Percentiles rank a stretch among this genome's conserved stretches.
phyloP scores from a whole-genome alignment of 2,888 invertebrate species.

The Hofmannophila pseudospretella region DNA sequence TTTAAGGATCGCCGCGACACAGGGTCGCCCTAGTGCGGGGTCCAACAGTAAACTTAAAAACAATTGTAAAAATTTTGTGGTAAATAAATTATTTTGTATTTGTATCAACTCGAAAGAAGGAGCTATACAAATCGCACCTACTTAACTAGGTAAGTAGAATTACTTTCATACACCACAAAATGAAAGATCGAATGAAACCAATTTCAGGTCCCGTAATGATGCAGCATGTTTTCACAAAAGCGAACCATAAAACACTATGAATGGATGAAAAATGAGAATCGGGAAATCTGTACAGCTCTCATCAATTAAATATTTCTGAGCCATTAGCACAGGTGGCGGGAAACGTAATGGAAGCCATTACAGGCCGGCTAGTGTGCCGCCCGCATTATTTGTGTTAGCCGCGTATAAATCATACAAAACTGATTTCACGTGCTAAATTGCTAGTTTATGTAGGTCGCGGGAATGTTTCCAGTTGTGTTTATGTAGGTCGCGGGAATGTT shows the following conservation, averaged over 20 bases:
- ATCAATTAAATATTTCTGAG: slow-evolving; percentile 73
- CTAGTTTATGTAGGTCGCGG: background rate
- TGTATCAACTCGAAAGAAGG: no score
- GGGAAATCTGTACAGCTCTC: slow-evolving; percentile 52
- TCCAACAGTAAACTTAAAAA: no score
- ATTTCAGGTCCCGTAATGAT: slow-evolving; percentile 4
- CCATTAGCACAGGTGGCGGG: slow-evolving; percentile 71
- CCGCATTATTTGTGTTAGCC: slow-evolving; percentile 44
- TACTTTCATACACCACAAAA: background rate
- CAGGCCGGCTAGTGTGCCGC: slow-evolving; percentile 35
- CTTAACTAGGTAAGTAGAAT: background rate
- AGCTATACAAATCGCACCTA: background rate
- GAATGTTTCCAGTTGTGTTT: no score
- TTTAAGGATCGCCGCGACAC: background rate
- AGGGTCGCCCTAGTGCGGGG: no score
- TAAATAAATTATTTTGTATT: no score
- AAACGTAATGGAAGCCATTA: slow-evolving; percentile 71
- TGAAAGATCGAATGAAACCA: background rate
- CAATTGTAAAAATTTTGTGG: no score
- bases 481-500: no score
- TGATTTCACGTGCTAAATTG: slow-evolving; percentile 25
- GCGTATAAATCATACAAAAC: slow-evolving; percentile 34
- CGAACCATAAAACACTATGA: slow-evolving; percentile 29
- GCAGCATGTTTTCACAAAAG: slow-evolving; percentile 12
- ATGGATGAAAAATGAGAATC: slow-evolving; percentile 57